Base-by-base conservation (phyloP, 2,113 vertebrate genomes). In the Barbus barbus region DNA sequence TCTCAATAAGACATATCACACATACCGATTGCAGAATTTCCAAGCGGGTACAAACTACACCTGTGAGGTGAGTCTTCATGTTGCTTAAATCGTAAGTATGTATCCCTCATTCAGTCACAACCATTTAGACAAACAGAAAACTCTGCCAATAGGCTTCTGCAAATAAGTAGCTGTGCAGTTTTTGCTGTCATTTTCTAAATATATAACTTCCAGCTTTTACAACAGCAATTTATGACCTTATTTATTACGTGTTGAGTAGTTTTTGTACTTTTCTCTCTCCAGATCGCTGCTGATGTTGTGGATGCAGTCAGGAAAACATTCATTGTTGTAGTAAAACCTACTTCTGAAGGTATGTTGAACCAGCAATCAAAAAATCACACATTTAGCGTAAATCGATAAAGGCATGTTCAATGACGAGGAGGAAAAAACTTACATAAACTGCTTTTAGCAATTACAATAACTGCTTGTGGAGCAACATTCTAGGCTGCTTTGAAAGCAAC, bases 231-330 rank as follows among this genome's bases (percentile, higher is more conserved):
- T 33, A 18, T 67, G 16, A 14, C 1, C 31, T 71, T 22, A 31
- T 63, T 71, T 22, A 31, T 63, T 44, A 44, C 9, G 0, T 61
- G 26, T 22, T 44, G 7, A 36, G 22, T 44, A 44, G 36, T 24
- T 13, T n/a, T 38, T 89, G 65, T 75, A 26, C 2, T 84, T 81
- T 81, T 24, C 13, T 44, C 31, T 11, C n/a, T 60, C 16, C 87
- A 95, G 94, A 92, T 95, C 79, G 94, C 94, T 44, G 94, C 94
- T 14, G 90, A 95, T 9, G 81, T 93, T 78, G 74, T 92, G 48
- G 94, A 95, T 83, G 92, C 94, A 1, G 91, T 95, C 51, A 92
- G 93, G 48, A 94, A 91, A 87, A 85, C 22, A 3, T 95, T 95
- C 67, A 82, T n/a, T 11, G 71, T 95, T 78, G 82, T 88, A 4